These are phyloP conservation scores for Himalopsyche tibetana DNA, from an alignment of 2,888 invertebrate genomes.

Conservation along the genomic window DNA sequence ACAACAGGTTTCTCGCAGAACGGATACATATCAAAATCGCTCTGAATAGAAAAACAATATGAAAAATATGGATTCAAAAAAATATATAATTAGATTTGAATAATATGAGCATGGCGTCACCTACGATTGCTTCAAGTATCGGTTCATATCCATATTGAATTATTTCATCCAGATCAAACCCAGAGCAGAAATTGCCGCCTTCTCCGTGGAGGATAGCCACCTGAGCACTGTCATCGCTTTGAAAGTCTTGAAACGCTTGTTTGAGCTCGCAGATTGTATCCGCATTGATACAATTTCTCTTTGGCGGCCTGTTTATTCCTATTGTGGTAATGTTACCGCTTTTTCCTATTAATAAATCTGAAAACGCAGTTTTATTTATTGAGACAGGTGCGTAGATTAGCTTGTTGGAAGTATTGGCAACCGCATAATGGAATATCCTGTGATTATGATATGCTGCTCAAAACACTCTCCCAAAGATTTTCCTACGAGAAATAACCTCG, in stretches of 20 bases:
- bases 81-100: neutral
- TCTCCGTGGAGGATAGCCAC: conserved; percentile 91
- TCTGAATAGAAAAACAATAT: conserved; percentile 67
- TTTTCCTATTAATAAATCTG: conserved; percentile 78
- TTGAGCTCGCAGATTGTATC: conserved; percentile 82
- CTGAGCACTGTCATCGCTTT: conserved; percentile 82
- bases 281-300: conserved; percentile 89
- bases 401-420: neutral
- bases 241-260: conserved; percentile 86
- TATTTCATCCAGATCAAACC: conserved; percentile 90
- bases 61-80: conserved; percentile 8
- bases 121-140: conserved; percentile 73
- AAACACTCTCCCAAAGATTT: neutral
- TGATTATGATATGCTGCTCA: neutral
- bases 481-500: neutral
- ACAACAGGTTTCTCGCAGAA: conserved; percentile 90
- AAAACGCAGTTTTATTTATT: conserved; percentile 57
- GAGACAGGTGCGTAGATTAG: neutral
- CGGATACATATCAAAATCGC: conserved; percentile 69
- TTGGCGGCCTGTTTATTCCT: conserved; percentile 90
- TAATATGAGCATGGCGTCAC: conserved; percentile 59
- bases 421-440: neutral
- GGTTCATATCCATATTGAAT: conserved; percentile 72
- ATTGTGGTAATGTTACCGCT: conserved; percentile 84
- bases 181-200: conserved; percentile 96